Evolutionary conservation across 2,113 vertebrate species (phyloP), one percentile per base, ranked within the genome.

Genomic region (Tringa solitaria): DNA sequence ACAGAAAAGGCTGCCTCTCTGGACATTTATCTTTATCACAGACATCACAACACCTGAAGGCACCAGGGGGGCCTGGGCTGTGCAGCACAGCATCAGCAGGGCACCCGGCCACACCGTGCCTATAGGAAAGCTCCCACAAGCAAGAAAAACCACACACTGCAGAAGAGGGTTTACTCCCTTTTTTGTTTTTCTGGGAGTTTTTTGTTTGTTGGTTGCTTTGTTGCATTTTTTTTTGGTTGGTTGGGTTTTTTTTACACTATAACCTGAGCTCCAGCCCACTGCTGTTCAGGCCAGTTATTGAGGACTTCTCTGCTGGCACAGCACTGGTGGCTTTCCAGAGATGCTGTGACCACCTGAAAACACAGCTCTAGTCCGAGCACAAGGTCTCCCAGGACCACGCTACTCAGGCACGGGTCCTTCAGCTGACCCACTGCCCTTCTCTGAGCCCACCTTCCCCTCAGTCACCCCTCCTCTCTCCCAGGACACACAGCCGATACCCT

Each of bases 61-160:
- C 50, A 5, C 10, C 18, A 9, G 70, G 59, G 12, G 69, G 20
- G 1, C 37, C 4, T 0, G 6, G 3, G 74, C 78, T 28, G 30
- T 5, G 11, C 4, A 1, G 14, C 8, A 12, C 21, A 15, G 48
- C 1, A 3, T 60, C 39, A 6, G 22, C 35, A 15, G 45, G 54
- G 26, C 53, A 39, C 8, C 0, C 2, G 9, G 7, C 20, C 17
- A 12, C 22, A 1, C 1, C 10, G 16, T 6, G 17, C 43, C 78
- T 8, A 3, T 1, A n/a, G 69, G 39, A 39, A 12, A 18, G 56
- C 3, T 32, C 9, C 24, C 10, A 3, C 75, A 6, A 12, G 28
- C 33, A 24, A 27, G 39, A 50, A 4, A 19, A 39, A 27, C 12
- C 12, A 17, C 12, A 17, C 9, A 2, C 19, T 28, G 59, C 28